These are phyloP conservation scores for Rhinoderma darwinii DNA, from an alignment of 2,113 vertebrate species.

Conservation along the genomic window DNA sequence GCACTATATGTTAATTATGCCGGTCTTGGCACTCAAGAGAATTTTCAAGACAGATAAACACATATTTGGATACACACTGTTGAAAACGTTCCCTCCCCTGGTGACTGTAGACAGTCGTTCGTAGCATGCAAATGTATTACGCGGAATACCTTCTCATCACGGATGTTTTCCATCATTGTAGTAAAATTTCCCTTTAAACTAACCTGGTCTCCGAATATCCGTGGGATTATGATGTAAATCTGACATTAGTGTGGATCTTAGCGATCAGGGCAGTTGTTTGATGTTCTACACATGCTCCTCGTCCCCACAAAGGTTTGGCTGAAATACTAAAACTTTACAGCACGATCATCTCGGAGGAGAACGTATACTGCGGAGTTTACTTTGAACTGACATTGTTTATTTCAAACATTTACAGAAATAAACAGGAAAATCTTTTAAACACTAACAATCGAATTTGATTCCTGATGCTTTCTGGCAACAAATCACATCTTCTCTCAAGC, in stretches of 20 bases:
- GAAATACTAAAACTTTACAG: slow-evolving; percentile 65
- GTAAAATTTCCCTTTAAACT: neutral
- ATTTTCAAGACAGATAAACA: no score
- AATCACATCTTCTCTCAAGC: slow-evolving; percentile 77
- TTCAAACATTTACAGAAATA: slow-evolving; percentile 78
- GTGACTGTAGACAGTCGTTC: slow-evolving; percentile 13
- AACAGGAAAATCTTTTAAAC: slow-evolving; percentile 80
- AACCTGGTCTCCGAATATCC: slow-evolving; percentile 29
- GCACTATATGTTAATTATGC: neutral
- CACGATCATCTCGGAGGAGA: slow-evolving; percentile 70
- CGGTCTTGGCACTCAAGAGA: no score
- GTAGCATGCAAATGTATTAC: slow-evolving; percentile 50
- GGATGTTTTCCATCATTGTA: neutral
- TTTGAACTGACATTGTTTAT: slow-evolving; percentile 81
- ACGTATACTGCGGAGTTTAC: slow-evolving; percentile 73
- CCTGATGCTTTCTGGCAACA: slow-evolving; percentile 78
- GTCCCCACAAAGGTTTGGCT: slow-evolving; percentile 63
- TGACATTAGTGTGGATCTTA: slow-evolving; percentile 66
- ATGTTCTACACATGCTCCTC: slow-evolving; percentile 66
- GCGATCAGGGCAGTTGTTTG: slow-evolving; percentile 65
- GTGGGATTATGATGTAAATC: slow-evolving; percentile 62
- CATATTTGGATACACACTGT: no score
- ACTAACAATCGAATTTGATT: slow-evolving; percentile 79
- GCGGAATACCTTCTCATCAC: neutral
- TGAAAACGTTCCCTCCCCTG: no score